Percentiles rank a stretch among this genome's conserved stretches.
These are phyloP conservation scores for Xyliphius kryptos DNA, from an alignment of 2,113 vertebrate genomes.

Conservation along the genomic window DNA sequence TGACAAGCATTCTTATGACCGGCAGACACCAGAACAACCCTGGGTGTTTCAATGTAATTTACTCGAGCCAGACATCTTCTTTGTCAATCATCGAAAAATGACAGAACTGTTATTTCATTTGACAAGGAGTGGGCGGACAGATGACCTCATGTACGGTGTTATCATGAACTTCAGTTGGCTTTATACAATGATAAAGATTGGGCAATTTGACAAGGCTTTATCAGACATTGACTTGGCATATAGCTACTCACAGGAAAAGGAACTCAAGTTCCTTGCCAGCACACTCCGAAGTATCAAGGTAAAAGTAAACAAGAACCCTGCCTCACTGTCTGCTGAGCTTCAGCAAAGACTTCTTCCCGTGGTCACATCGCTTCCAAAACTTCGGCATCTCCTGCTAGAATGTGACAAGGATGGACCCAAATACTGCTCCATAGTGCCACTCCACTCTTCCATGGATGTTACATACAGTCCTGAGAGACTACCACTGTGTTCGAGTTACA, in stretches of 20 bases:
- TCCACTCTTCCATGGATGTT: slow-evolving; percentile 97
- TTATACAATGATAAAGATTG: slow-evolving; percentile 97
- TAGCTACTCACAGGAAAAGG: slow-evolving; percentile 88
- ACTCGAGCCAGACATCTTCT: slow-evolving; percentile 94
- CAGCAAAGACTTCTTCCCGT: slow-evolving; percentile 95
- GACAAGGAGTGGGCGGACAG: slow-evolving; percentile 83
- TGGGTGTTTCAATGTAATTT: slow-evolving; percentile 98
- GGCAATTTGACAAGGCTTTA: slow-evolving; percentile 91
- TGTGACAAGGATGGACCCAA: slow-evolving; percentile 98
- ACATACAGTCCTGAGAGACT: slow-evolving; percentile 92
- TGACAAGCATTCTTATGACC: slow-evolving; percentile 86
- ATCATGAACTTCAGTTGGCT: slow-evolving; percentile 99
- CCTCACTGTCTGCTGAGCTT: slow-evolving; percentile 89
- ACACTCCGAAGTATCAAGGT: slow-evolving; percentile 85
- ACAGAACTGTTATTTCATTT: slow-evolving; percentile 90
- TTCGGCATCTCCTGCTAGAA: slow-evolving; percentile 90
- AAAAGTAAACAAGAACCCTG: slow-evolving; percentile 84
- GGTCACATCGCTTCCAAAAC: slow-evolving; percentile 90
- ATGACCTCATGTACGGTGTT: slow-evolving; percentile 90
- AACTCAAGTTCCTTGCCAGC: slow-evolving; percentile 89
- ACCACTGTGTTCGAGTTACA: slow-evolving; percentile 83
- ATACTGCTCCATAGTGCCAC: slow-evolving; percentile 94
- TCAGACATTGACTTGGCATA: slow-evolving; percentile 90
- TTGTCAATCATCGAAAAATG: slow-evolving; percentile 98
- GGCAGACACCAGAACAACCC: slow-evolving; percentile 91